phyloP scores from a whole-genome alignment of 35 echinoderm and acorn worm genomes.

The Apostichopus japonicus region DNA sequence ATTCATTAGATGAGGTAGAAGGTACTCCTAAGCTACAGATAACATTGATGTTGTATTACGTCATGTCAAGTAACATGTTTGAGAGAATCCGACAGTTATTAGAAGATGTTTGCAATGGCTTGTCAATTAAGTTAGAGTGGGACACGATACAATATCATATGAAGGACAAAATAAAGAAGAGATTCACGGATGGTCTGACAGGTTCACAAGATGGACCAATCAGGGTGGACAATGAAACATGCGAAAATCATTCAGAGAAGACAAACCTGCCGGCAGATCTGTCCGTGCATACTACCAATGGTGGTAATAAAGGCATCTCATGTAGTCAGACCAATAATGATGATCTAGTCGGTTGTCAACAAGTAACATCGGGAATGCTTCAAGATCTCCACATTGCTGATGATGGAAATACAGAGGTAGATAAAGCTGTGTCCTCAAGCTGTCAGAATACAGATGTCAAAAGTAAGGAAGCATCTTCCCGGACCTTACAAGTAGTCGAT shows the following conservation, averaged over 20 bases:
- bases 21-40: neutral
- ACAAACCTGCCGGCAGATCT: too few species aligned
- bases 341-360: too few species aligned
- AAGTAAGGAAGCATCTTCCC: neutral
- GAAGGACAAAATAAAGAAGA: neutral
- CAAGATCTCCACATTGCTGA: too few species aligned
- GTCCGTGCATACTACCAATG: too few species aligned
- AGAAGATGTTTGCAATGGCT: neutral
- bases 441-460: too few species aligned
- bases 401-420: too few species aligned
- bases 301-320: too few species aligned
- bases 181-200: neutral
- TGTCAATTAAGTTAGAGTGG: constrained; percentile 9
- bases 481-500: constrained; percentile 24
- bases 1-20: neutral
- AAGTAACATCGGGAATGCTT: too few species aligned
- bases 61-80: constrained; percentile 36
- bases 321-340: too few species aligned
- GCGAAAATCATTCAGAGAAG: too few species aligned
- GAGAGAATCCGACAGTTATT: neutral
- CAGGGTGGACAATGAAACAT: too few species aligned
- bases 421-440: too few species aligned
- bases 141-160: constrained; percentile 29
- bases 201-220: neutral
- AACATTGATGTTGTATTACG: constrained; percentile 37